Percentiles rank a stretch among this genome's conserved stretches.
phyloP scores from a whole-genome alignment of 2,888 invertebrate genomes.

The Ecdyonurus torrentis region DNA sequence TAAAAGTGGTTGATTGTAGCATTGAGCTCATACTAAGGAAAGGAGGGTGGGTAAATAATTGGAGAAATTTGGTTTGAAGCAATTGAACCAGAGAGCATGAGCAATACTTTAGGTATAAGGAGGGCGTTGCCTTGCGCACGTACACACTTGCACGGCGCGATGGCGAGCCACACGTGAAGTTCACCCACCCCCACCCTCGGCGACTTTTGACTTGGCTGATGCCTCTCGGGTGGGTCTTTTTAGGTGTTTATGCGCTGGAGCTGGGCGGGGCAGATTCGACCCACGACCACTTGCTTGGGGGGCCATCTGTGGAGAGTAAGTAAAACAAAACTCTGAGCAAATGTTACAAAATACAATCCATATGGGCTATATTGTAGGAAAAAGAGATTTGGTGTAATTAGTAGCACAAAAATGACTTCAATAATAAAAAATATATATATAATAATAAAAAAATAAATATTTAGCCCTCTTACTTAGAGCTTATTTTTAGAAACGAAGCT shows the following conservation, averaged over 20 bases:
- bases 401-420: neutral
- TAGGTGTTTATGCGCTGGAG: neutral
- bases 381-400: neutral
- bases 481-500: too few species aligned
- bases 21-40: too few species aligned
- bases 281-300: conserved; percentile 6
- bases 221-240: neutral
- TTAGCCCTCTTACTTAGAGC: neutral
- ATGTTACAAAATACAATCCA: neutral
- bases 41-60: neutral
- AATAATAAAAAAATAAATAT: neutral
- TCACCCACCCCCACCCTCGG: neutral
- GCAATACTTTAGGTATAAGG: neutral
- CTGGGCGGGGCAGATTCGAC: neutral
- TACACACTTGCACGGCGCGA: neutral
- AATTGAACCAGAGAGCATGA: neutral
- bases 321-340: conserved; percentile 14
- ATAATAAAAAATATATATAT: neutral
- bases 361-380: neutral
- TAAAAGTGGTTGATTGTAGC: neutral
- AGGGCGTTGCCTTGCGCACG: neutral
- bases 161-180: neutral
- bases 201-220: neutral
- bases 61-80: neutral
- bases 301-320: conserved; percentile 14